Evolutionary conservation across 2,888 invertebrate species (phyloP), one percentile per base, ranked within the genome.

Genomic region (Folsomia candida): DNA sequence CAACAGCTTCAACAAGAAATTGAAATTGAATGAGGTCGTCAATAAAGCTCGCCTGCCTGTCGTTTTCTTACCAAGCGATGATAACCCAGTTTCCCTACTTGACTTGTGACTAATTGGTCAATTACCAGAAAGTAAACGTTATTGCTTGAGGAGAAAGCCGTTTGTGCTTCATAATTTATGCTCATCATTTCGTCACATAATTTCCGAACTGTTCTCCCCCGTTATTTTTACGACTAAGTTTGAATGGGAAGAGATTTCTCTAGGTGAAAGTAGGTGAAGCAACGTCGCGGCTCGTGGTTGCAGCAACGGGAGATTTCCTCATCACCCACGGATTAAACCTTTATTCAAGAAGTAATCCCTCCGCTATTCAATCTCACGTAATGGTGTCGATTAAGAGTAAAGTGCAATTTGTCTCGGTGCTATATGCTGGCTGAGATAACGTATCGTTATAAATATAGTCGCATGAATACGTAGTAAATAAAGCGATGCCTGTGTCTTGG

Each of bases 101-200:
- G 37, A 37, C 37, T 37, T 14, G 28, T 28, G 18, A 20, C 64
- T 64, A 64, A 64, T 64, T 64, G 64, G 64, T 64, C 51, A 29
- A 64, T 64, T 64, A 64, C 47, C 51, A n/a, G 51, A 37, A 51
- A 64, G 64, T 64, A 29, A 64, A 28, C 20, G 37, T 64, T 25
- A 22, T 47, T 64, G 64, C 51, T 47, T 4, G 14, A 37, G 47
- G 51, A 20, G 51, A 64, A 64, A 64, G 64, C 64, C 28, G 62
- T 18, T 62, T 62, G 25, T 11, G 6, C 29, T 2, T 9, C 29
- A 20, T 47, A 64, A 64, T 64, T 64, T 51, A 64, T 22, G 64
- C 20, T 57, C 57, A 57, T 57, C 57, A 22, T 22, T 57, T 57
- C 22, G 22, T 57, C 57, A 57, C 57, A 57, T 22, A 37, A 37